Conservation (phyloP, 1,140 invertebrate species). For the Plectrocnemia conspersa region DNA sequence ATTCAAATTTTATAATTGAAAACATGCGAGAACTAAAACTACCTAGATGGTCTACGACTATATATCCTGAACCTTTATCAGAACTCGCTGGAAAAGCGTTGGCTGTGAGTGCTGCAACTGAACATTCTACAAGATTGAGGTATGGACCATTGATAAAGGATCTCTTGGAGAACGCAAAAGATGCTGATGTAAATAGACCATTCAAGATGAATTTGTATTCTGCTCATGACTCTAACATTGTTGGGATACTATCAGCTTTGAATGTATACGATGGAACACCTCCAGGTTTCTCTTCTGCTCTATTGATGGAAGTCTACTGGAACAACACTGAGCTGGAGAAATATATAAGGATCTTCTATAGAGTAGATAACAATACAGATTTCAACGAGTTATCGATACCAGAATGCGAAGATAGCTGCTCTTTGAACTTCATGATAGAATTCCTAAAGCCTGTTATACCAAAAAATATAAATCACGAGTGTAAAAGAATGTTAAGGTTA, state of each 20-base stretch:
- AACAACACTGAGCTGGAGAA: not conserved
- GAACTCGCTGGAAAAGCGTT: conserved; percentile 23
- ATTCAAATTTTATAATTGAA: conserved; percentile 29
- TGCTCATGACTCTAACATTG: conserved; percentile 24
- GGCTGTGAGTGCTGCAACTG: not conserved
- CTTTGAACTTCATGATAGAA: conserved; percentile 8
- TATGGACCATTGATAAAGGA: conserved; percentile 25
- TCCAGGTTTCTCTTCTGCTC: conserved; percentile 21
- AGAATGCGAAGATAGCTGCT: conserved; percentile 18
- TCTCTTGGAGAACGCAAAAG: conserved; percentile 13
- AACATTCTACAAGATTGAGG: conserved; percentile 9
- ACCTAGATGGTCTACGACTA: conserved; percentile 27
- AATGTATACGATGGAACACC: conserved; percentile 16
- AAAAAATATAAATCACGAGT: conserved; percentile 21
- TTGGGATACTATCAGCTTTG: conserved; percentile 22
- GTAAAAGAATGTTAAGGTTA: not conserved
- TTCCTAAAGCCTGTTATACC: conserved; percentile 11
- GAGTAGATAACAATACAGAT: conserved; percentile 9
- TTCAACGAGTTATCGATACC: not conserved
- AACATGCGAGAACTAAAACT: conserved; percentile 18
- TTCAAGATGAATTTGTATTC: conserved; percentile 18
- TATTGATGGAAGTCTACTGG: conserved; percentile 22
- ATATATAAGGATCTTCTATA: conserved; percentile 21
- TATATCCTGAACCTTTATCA: conserved; percentile 27
- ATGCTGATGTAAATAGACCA: not conserved